Evolutionary conservation across 2,888 invertebrate species (phyloP), one percentile per base, ranked within the genome.

Genomic region (Eupithecia vulgata): DNA sequence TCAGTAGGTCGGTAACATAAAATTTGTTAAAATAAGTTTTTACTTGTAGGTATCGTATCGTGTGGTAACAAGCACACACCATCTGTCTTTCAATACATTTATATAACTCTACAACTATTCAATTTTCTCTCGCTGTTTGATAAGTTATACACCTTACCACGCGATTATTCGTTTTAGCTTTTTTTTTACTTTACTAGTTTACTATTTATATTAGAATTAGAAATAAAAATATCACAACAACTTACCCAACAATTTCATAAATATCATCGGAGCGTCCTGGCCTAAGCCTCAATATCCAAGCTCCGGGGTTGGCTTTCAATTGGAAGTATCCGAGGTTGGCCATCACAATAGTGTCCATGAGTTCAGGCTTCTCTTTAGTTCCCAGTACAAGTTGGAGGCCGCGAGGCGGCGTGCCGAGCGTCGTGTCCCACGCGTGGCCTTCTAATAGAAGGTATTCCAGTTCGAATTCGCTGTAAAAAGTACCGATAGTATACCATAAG

Each of bases 331-430:
- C 99, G 81, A 99, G 95, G 93, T 99, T 99, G 8, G 99, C 99
- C 99, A 99, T 99, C n/a, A 99, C 99, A 81, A 99, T 99, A 25
- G 99, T 99, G 91, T 99, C 99, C 81, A 98, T 97, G 80, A 96
- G 95, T 8, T 97, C 96, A 0, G 97, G 97, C 74, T 96, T 94
- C n/a, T 95, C 95, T 76, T 97, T 96, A 0, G 98, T 97, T 64
- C 99, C 99, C 67, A 99, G 94, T 5, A 98, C 97, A 75, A 99
- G 97, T 93, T 99, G 99, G n/a, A 99, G 95, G 0, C 99, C 99
- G 79, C 99, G 95, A 0, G 99, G 99, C 0, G 99, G 99, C 80
- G 98, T 98, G 70, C 98, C 98, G 61, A 97, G 96, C 0, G 96
- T 95, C 6, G 97, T 96, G 91, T 99, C 99, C 94, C 99, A 99